Evolutionary conservation across 2,888 invertebrate species (phyloP).

Genomic region (Clivina fossor): DNA sequence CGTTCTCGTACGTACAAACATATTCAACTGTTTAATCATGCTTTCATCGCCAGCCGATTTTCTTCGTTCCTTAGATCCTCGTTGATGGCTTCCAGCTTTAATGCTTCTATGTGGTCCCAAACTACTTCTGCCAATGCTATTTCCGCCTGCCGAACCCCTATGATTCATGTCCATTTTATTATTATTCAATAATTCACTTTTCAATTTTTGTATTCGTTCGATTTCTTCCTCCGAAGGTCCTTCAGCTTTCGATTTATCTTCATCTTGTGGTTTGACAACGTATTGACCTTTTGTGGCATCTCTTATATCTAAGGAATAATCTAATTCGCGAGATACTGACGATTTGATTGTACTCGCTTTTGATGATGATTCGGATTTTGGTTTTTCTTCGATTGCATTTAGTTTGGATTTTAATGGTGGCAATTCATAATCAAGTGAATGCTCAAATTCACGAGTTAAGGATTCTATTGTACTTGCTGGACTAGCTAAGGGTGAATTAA

Average conservation of each 20-base stretch:
- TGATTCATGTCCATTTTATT: constrained; percentile 40
- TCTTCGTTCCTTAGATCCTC: constrained; percentile 64
- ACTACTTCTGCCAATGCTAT: constrained; percentile 47
- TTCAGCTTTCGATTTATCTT: constrained; percentile 66
- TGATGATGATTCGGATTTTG: constrained; percentile 37
- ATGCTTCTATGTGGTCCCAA: constrained; percentile 26
- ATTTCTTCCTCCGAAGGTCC: constrained; percentile 62
- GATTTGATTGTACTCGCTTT: constrained; percentile 45
- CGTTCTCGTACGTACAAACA: constrained; percentile 78
- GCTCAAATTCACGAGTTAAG: constrained; percentile 78
- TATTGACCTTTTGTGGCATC: constrained; percentile 58
- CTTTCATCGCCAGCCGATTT: constrained; percentile 83
- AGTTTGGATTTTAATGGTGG: constrained; percentile 43
- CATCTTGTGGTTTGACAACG: constrained; percentile 66
- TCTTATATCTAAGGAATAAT: constrained; percentile 50
- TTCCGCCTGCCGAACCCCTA: constrained; percentile 56
- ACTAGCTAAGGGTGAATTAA: constrained; percentile 59
- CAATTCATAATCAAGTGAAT: constrained; percentile 63
- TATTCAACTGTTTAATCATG: constrained; percentile 66
- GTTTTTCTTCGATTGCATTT: constrained; percentile 27
- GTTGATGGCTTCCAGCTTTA: constrained; percentile 36
- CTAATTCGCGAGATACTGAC: constrained; percentile 40
- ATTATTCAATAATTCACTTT: constrained; percentile 54
- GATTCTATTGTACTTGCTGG: constrained; percentile 80
- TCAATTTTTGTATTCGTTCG: constrained; percentile 61